These are phyloP conservation scores for Rattus rattus DNA, from an alignment of 2,113 vertebrate species.

Conservation along the genomic window DNA sequence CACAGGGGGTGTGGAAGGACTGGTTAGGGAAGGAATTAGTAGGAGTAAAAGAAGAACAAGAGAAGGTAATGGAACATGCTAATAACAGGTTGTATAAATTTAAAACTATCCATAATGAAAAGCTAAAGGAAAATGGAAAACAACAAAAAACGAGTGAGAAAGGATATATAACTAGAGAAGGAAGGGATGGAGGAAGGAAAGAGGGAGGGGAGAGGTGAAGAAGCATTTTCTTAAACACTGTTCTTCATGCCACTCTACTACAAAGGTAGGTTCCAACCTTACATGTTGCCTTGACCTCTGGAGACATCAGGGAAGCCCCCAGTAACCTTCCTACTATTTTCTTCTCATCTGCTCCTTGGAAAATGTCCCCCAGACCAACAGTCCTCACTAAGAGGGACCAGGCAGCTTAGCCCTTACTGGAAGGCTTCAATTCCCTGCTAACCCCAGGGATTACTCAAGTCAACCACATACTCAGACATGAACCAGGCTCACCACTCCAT, in stretches of 20 bases:
- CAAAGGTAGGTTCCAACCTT: background rate
- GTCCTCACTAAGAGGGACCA: background rate
- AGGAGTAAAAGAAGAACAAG: background rate
- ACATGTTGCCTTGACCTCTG: background rate
- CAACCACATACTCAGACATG: background rate
- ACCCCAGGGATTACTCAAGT: background rate
- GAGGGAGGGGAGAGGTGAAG: background rate
- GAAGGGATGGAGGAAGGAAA: background rate
- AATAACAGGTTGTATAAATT: background rate
- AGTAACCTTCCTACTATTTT: background rate
- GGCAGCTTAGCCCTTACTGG: background rate
- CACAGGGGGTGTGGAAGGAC: background rate
- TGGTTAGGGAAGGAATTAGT: background rate
- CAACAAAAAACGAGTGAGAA: background rate
- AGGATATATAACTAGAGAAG: background rate
- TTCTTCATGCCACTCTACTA: background rate
- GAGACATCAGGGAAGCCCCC: background rate
- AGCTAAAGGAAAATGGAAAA: background rate
- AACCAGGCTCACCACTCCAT: background rate
- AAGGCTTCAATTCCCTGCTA: background rate
- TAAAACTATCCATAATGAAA: background rate
- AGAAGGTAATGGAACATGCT: background rate
- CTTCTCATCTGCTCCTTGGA: background rate
- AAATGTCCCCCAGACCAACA: background rate
- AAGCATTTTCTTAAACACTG: background rate